Base-by-base conservation (phyloP, 2,797 vertebrate genomes). In the Capromys pilorides region DNA sequence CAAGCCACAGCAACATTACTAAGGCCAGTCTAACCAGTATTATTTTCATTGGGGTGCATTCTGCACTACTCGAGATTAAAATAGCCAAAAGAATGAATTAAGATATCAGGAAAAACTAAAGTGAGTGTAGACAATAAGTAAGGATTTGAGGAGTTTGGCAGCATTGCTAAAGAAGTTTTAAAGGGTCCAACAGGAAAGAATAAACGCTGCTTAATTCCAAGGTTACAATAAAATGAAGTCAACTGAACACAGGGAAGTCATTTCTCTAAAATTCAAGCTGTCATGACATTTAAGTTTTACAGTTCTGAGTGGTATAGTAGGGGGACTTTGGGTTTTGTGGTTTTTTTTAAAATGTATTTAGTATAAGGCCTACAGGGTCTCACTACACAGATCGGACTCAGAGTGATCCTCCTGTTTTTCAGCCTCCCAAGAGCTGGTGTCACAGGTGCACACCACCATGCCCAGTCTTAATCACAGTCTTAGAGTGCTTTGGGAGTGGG, bases 161-260 rank as follows among this genome's bases (percentile, higher is more conserved):
- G 28, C 21, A 73, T 88, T 73, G 75, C 16, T 36, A 88, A 93
- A 77, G 45, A 84, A 10, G 18, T 82, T 95, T 93, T 51, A 69
- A 86, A 86, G 24, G 24, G 31, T 84, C 69, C 41, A 39, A 80
- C 0, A 77, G 93, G 61, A 91, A 89, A 66, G 59, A 86, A 91
- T 86, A 66, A 95, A 90, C 18, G 41, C 5, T 84, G 36, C 28
- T 96, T 66, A 95, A 75, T 96, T 94, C 36, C 85, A 88, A 95
- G 69, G 28, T 91, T 92, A 31, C 71, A 81, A 93, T 45, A 88
- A 90, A 96, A 16, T 69, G 39, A 73, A 94, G 36, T 22, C 36
- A 67, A 93, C 13, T 96, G 73, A 90, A 92, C 93, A 93, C 66
- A 59, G n/a, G 13, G 11, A 77, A 94, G 85, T 59, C 21, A 85